Evolutionary conservation across 2,888 invertebrate genomes (phyloP), one percentile per base, ranked within the genome.

Genomic region (Empis stercorea): DNA sequence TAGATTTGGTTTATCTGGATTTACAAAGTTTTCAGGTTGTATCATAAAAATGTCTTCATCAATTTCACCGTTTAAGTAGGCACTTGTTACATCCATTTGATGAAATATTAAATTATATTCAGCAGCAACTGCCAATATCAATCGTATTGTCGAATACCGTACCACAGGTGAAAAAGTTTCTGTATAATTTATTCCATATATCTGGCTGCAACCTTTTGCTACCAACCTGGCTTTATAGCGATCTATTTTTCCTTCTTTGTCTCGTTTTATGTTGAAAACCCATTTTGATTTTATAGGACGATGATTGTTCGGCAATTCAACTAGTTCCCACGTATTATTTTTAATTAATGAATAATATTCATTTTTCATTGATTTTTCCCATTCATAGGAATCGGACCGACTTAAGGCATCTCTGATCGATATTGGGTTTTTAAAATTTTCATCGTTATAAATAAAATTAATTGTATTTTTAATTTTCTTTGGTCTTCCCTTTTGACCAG

Each of bases 211-310:
- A 5, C 46, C 49, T 30, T 48, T 49, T 5, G 48, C 45, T 11
- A 46, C 44, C 1, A 51, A 36, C 7, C 49, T 15, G 6, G 44
- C 44, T 20, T 50, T 47, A n/a, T 45, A 44, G 2, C 30, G 14
- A 10, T 30, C 14, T 9, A 46, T 15, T 2, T 27, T 30, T 23
- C 45, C 40, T 7, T 47, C n/a, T 30, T 47, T 45, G 17, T 48
- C 32, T 2, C 40, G 14, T 39, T 51, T 48, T 13, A 40, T 45
- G 17, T 42, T 48, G 36, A 46, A 50, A 10, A 51, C 49, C 49
- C 46, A 49, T 20, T 48, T 51, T 1, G 51, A 58, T 20, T 50
- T 50, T 23, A 59, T 53, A 23, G 50, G 40, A 38, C 55, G 55
- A 13, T 46, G 43, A 17, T 47, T 50, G 27, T 41, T 17, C 1